Evolutionary conservation across 1,140 invertebrate genomes (phyloP).

Genomic region (Eumaeus atala): DNA sequence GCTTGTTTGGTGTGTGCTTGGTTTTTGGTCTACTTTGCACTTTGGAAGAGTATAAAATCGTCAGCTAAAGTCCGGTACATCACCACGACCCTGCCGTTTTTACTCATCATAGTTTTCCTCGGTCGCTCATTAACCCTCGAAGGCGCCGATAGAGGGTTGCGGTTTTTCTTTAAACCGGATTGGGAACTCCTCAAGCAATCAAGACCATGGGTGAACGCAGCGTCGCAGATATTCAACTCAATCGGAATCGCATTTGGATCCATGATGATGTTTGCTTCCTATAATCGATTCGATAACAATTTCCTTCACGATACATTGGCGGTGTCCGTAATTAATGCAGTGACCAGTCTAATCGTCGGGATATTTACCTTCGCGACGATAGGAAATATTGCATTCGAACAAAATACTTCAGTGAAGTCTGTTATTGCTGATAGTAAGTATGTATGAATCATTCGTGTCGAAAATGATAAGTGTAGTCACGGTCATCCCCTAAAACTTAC

Average conservation of each 20-base stretch:
- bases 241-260: conserved; percentile 93
- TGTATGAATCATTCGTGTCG: conserved; percentile 5
- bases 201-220: conserved; percentile 93
- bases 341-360: conserved; percentile 89
- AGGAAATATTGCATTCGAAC: conserved; percentile 89
- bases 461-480: too few species aligned
- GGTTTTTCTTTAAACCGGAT: conserved; percentile 91
- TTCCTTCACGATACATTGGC: conserved; percentile 89
- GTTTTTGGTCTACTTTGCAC: conserved; percentile 93
- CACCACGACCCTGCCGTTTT: conserved; percentile 89
- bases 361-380: conserved; percentile 92
- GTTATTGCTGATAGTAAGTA: conserved; percentile 89
- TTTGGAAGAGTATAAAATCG: conserved; percentile 94
- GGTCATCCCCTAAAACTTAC: too few species aligned
- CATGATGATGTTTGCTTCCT: conserved; percentile 96
- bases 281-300: conserved; percentile 94
- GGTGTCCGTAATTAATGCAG: conserved; percentile 86
- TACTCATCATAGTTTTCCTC: conserved; percentile 87
- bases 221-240: conserved; percentile 94
- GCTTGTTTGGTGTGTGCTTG: conserved; percentile 90
- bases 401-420: conserved; percentile 83
- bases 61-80: conserved; percentile 90
- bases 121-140: conserved; percentile 86
- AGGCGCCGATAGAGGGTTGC: conserved; percentile 85
- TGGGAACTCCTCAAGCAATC: conserved; percentile 89